Evolutionary conservation across 2,113 vertebrate species (phyloP).

Genomic region (Actinemys pallida): DNA sequence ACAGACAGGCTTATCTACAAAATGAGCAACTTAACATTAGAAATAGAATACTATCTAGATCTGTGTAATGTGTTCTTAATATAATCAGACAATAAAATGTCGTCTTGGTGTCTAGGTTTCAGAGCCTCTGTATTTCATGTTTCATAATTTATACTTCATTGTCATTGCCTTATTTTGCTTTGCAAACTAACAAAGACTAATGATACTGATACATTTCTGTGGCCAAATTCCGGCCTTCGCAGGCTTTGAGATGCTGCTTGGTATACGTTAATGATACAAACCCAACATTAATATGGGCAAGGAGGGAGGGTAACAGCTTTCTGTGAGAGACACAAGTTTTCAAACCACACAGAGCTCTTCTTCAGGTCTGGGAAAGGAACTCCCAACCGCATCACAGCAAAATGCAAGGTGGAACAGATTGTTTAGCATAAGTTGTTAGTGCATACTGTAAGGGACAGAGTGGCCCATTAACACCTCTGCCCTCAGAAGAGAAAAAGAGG

Average conservation of each 20-base stretch:
- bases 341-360: background rate
- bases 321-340: background rate
- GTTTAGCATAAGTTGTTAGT: background rate
- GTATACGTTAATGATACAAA: background rate
- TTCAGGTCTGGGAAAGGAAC: background rate
- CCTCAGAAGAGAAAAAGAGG: background rate
- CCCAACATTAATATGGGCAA: background rate
- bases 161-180: background rate
- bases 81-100: background rate
- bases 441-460: background rate
- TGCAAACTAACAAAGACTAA: background rate
- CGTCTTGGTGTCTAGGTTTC: constrained; percentile 7
- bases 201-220: constrained; percentile 3
- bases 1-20: constrained; percentile 25
- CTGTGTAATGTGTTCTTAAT: background rate
- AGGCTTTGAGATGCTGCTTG: background rate
- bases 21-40: background rate
- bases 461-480: background rate
- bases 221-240: background rate
- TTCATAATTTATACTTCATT: constrained; percentile 7
- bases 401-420: background rate
- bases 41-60: constrained; percentile 13
- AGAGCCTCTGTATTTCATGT: background rate
- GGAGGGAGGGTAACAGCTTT: background rate
- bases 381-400: background rate